Percentiles rank a stretch among this genome's conserved stretches.
These are phyloP conservation scores for Lasioglossum vierecki DNA, from an alignment of 2,888 invertebrate genomes.

Conservation along the genomic window DNA sequence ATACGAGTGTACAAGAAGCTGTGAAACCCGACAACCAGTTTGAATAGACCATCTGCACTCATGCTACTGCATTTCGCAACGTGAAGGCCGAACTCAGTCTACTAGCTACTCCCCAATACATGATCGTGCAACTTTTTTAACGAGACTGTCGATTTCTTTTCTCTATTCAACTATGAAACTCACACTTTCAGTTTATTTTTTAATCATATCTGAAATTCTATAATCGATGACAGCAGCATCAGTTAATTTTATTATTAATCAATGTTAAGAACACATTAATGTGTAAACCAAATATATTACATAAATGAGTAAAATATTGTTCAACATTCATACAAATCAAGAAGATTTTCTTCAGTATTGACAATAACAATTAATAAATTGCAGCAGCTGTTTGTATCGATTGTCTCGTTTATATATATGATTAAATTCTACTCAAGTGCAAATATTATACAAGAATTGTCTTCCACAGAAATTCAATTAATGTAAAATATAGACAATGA, in stretches of 20 bases:
- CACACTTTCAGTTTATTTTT: not conserved
- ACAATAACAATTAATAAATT: not conserved
- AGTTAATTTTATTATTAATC: not conserved
- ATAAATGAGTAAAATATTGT: not conserved
- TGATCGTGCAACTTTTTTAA: constrained; percentile 74
- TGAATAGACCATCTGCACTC: constrained; percentile 44
- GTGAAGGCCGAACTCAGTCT: constrained; percentile 81
- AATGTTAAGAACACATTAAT: not conserved
- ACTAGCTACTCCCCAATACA: constrained; percentile 80
- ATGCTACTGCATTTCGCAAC: constrained; percentile 72
- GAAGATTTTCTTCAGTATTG: not conserved
- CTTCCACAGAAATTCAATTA: constrained; percentile 29
- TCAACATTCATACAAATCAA: not conserved
- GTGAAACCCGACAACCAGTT: constrained; percentile 38
- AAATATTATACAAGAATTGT: constrained; percentile 12
- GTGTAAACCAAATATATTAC: not conserved
- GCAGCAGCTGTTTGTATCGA: constrained; percentile 13
- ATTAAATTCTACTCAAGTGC: not conserved
- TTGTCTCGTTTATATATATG: constrained; percentile 23
- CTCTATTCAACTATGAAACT: not conserved
- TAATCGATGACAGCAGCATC: not conserved
- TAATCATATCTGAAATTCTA: not conserved
- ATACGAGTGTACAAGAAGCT: constrained; percentile 39
- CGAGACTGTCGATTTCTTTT: constrained; percentile 65
- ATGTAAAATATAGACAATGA: not conserved